Base-by-base conservation (phyloP, 2,888 invertebrate species). In the Protonemura montana region DNA sequence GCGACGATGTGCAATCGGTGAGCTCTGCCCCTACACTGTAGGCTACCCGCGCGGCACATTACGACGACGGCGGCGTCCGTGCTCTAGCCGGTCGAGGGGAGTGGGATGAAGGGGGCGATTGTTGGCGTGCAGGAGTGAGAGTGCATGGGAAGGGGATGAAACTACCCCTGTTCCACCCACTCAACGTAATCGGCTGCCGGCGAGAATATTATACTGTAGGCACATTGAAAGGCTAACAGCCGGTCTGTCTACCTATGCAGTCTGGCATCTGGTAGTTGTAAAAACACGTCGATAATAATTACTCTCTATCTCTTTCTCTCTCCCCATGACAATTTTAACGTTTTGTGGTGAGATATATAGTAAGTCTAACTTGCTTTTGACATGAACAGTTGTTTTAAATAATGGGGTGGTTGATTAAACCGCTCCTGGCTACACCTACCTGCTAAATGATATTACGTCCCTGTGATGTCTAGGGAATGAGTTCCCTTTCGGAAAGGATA, bases 1-100 rank as follows among this genome's bases (percentile, higher is more conserved):
- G 59, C 16, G 21, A 59, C 59, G 59, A 59, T 59, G 59, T 59
- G 59, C 59, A 16, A 59, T 59, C 77, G 10, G 76, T 30, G 81
- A 21, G n/a, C 41, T 26, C 82, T 86, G 26, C 87, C 85, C 86
- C 87, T 86, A 85, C 83, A 87, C 87, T 87, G 87, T 86, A 86
- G 87, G 21, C 86, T 80, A 87, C 86, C 86, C 82, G 84, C 82
- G 78, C 83, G 85, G 86, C 78, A 77, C 16, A 59, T 21, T 10
- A 21, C 59, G 59, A 21, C 76, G 25, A 26, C 35, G 80, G 78
- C 59, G 59, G 59, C 59, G 59, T 10, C 59, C 16, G 59, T 21
- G 59, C 16, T 21, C 16, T 10, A 10, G 59, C 16, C 59, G 59
- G 59, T 1, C 1, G 59, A 10, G 59, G 59, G 16, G 59, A 21